Conservation (phyloP, 2,888 invertebrate genomes). For the Ommatoiulus sabulosus region DNA sequence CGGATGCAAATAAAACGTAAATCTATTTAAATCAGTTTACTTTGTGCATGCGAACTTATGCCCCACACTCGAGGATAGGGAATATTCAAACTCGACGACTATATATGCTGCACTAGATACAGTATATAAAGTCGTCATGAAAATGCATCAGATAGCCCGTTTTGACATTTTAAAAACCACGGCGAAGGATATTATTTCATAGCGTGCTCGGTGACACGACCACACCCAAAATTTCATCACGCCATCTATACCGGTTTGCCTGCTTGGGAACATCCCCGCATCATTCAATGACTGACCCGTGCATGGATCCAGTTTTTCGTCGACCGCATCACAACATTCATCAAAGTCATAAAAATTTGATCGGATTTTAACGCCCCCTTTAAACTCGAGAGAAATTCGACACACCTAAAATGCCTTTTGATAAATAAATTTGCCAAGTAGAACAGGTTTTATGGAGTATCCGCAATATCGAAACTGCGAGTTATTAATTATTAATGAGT, state of each 20-base stretch:
- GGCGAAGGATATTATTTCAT: neutral
- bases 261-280: neutral
- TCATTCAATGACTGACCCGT: neutral
- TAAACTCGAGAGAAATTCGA: neutral
- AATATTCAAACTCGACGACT: neutral
- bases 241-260: neutral
- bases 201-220: neutral
- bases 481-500: neutral
- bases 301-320: neutral
- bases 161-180: slow-evolving; percentile 9
- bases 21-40: slow-evolving; percentile 6
- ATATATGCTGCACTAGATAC: too few species aligned
- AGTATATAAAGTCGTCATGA: neutral
- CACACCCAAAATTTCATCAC: neutral
- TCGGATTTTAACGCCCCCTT: neutral
- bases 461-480: neutral
- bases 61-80: neutral
- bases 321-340: neutral
- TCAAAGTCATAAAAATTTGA: neutral
- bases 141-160: neutral
- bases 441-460: neutral
- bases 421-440: neutral
- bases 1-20: slow-evolving; percentile 23
- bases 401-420: neutral
- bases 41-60: neutral